Percentiles rank a stretch among this genome's conserved stretches.
Evolutionary conservation across 2,113 vertebrate species (phyloP).

Genomic region (Triplophysa rosa): DNA sequence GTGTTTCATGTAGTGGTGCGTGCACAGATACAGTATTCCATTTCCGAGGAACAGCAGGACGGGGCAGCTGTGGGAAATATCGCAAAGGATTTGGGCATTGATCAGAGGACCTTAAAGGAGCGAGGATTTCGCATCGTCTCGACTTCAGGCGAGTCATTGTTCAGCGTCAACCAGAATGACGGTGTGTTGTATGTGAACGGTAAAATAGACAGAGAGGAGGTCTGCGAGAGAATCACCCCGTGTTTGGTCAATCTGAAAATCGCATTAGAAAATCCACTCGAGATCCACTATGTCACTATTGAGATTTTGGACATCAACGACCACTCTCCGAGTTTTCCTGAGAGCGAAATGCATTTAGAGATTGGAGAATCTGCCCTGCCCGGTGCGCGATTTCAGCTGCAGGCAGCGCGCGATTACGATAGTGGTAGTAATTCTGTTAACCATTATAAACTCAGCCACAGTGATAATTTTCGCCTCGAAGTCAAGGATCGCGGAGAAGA

Average conservation of each 20-base stretch:
- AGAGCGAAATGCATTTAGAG: constrained; percentile 47
- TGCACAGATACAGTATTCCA: constrained; percentile 64
- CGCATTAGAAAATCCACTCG: constrained; percentile 67
- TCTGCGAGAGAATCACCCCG: constrained; percentile 57
- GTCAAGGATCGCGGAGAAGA: constrained; percentile 54
- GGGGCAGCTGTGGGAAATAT: constrained; percentile 65
- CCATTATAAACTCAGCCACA: constrained; percentile 60
- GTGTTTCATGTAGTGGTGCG: constrained; percentile 15
- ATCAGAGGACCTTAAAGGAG: constrained; percentile 52
- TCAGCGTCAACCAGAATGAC: constrained; percentile 62
- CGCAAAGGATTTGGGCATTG: constrained; percentile 68
- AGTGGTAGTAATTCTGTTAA: constrained; percentile 58
- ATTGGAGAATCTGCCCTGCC: constrained; percentile 57
- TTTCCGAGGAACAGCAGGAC: constrained; percentile 63
- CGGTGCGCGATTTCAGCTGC: constrained; percentile 56
- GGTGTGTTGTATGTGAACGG: constrained; percentile 60
- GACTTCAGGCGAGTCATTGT: constrained; percentile 42
- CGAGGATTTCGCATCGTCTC: constrained; percentile 62
- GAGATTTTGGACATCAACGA: constrained; percentile 69
- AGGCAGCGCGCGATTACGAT: constrained; percentile 56
- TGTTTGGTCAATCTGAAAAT: constrained; percentile 68
- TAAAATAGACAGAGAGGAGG: constrained; percentile 65
- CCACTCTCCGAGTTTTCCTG: constrained; percentile 58
- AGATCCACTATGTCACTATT: constrained; percentile 64
- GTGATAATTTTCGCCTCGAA: constrained; percentile 63